Evolutionary conservation across 2,797 vertebrate species (phyloP), one percentile per base, ranked within the genome.

Genomic region (Coranthus polyacanthus): DNA sequence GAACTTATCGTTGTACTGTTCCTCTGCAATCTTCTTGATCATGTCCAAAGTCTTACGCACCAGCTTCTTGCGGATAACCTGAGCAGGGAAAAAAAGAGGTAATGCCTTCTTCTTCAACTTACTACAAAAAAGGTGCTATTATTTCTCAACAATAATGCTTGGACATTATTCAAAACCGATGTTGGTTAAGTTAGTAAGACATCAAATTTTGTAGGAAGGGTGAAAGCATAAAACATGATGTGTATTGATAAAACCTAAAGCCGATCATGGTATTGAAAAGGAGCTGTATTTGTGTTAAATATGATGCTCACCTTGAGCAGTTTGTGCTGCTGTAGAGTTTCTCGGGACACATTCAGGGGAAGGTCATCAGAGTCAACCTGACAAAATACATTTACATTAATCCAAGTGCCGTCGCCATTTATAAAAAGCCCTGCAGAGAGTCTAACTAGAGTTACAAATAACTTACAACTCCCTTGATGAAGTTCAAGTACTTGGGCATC

Each of bases 401-500:
- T 0, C 24, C 24, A 26, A 26, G 6, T 26, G 24, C 6, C 3
- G 24, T 3, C 24, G 6, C 24, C 3, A 26, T 6, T 26, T 26
- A 3, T 26, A 6, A 3, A 26, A 26, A 26, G 24, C 3, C 24
- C 24, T 3, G 24, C 24, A 3, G 24, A 26, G n/a, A n/a, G n/a
- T n/a, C n/a, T 6, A 32, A 18, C 9, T 21, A 37, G 1, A 12
- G 18, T 36, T 15, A 21, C n/a, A 34, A 39, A 6, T 6, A 15
- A 96, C 97, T 95, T 87, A 99, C 98, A 91, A 99, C 97, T 82
- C 98, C 98, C 89, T 96, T 99, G 81, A 99, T 68, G 0, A 99
- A 99, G 84, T 99, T 99, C 32, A 99, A 94, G 32, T 99, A 99
- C 78, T 99, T 99, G 50, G 98, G 98, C 98, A 99, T 99, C 98